These are phyloP conservation scores for Blastobasis adustella DNA, from an alignment of 2,888 invertebrate species.

Conservation along the genomic window DNA sequence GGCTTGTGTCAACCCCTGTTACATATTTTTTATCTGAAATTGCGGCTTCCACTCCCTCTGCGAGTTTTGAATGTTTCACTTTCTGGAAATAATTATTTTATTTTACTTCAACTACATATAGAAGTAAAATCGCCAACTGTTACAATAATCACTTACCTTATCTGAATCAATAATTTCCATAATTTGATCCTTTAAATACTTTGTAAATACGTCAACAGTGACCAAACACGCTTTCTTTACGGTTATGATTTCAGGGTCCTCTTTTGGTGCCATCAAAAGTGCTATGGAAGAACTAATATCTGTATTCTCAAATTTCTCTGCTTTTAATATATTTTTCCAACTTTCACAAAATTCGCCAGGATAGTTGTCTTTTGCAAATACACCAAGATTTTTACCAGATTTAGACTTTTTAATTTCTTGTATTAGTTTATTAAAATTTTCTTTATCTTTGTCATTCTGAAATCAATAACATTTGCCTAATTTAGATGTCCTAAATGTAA, in stretches of 20 bases:
- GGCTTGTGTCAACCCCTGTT: slow-evolving; percentile 88
- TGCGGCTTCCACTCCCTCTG: slow-evolving; percentile 95
- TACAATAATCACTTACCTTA: slow-evolving; percentile 74
- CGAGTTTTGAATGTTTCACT: slow-evolving; percentile 95
- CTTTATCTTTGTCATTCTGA: slow-evolving; percentile 92
- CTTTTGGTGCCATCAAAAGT: slow-evolving; percentile 93
- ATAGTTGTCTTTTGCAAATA: slow-evolving; percentile 95
- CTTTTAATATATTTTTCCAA: slow-evolving; percentile 88
- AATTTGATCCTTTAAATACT: slow-evolving; percentile 97
- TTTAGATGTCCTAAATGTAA: not conserved
- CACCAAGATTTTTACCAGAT: slow-evolving; percentile 90
- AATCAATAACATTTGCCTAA: slow-evolving; percentile 16
- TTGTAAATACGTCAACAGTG: slow-evolving; percentile 95
- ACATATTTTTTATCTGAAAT: slow-evolving; percentile 97
- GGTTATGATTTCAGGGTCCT: slow-evolving; percentile 91
- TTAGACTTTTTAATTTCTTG: slow-evolving; percentile 90
- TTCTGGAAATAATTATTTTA: slow-evolving; percentile 76
- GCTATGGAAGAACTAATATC: slow-evolving; percentile 92
- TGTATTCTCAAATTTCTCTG: slow-evolving; percentile 86
- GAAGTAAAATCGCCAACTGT: not conserved
- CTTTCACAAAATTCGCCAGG: slow-evolving; percentile 94
- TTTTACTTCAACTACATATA: not conserved
- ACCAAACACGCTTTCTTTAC: slow-evolving; percentile 95
- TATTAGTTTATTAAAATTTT: slow-evolving; percentile 86
- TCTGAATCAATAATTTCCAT: slow-evolving; percentile 99